These are phyloP conservation scores for Crenuchus spilurus DNA, from an alignment of 2,797 vertebrate genomes.

Conservation along the genomic window DNA sequence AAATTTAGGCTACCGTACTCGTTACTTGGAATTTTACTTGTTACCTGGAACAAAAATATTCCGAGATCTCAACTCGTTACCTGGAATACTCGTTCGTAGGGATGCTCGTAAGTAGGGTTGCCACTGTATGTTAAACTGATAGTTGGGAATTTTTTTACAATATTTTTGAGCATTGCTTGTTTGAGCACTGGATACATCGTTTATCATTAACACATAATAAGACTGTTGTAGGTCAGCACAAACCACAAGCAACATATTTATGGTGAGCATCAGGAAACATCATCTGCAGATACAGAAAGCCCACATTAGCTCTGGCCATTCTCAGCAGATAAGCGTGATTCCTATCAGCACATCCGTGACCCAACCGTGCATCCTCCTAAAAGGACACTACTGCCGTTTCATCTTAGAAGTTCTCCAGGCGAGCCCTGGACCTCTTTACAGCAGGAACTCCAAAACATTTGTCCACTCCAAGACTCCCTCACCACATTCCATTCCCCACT, in stretches of 20 bases:
- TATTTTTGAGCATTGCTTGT: too few species aligned
- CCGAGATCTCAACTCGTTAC: too few species aligned
- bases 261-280: background rate
- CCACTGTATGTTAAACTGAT: too few species aligned
- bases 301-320: background rate
- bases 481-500: conserved; percentile 59
- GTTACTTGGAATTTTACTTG: too few species aligned
- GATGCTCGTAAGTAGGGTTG: too few species aligned
- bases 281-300: conserved; percentile 5
- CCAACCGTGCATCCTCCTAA: conserved; percentile 19
- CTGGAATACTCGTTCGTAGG: too few species aligned
- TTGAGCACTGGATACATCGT: too few species aligned
- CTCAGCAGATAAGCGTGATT: conserved; percentile 17
- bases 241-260: background rate
- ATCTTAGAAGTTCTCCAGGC: conserved; percentile 35
- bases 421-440: conserved; percentile 17
- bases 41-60: too few species aligned
- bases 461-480: conserved; percentile 42
- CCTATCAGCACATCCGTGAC: conserved; percentile 3
- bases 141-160: too few species aligned
- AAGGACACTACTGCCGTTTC: conserved; percentile 28
- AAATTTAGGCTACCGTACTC: too few species aligned
- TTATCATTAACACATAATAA: too few species aligned
- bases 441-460: conserved; percentile 44
- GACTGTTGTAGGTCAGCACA: background rate